Evolutionary conservation across 1,140 invertebrate species (phyloP), one percentile per base, ranked within the genome.

Genomic region (Apis dorsata): DNA sequence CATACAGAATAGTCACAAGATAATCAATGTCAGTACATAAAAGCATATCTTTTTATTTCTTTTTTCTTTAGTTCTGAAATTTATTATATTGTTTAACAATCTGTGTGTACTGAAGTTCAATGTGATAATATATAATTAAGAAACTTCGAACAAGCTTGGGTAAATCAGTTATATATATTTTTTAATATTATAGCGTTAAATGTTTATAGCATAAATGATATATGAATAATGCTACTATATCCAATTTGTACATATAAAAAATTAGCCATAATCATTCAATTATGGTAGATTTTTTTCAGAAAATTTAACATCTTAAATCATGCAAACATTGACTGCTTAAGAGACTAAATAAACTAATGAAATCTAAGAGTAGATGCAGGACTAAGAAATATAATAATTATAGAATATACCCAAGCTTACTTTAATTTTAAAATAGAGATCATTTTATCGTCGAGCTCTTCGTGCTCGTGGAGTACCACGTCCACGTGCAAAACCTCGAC

Each of bases 401-500:
- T 63, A 15, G 1, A 28, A 60, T 79, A 65, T 34, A 73, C 19
- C 70, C 68, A 80, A 73, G 55, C 70, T 79, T 72, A 68, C 11
- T 73, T 13, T 10, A 21, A 55, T 71, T 59, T 28, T 76, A 28
- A n/a, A 24, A 53, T 51, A 73, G 49, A 53, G 3, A 34, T 85
- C 49, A 71, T 12, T 75, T 92, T 93, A 94, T 91, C 93, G 92
- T 21, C 93, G 90, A 11, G 92, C 93, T 88, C 93, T 91, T 73
- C 93, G 86, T 11, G 91, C 92, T 60, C 93, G 90, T 24, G 92
- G 92, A 51, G 89, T 91, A 53, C 85, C 87, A 11, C 93, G 90
- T 44, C 91, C 92, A 63, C 93, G 90, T 9, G 70, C 21, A 9
- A 68, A 88, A 34, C 84, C 89, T 53, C 89, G 82, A 34, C 88